Evolutionary conservation across 1,140 invertebrate genomes (phyloP).

Genomic region (Octopus bimaculoides): DNA sequence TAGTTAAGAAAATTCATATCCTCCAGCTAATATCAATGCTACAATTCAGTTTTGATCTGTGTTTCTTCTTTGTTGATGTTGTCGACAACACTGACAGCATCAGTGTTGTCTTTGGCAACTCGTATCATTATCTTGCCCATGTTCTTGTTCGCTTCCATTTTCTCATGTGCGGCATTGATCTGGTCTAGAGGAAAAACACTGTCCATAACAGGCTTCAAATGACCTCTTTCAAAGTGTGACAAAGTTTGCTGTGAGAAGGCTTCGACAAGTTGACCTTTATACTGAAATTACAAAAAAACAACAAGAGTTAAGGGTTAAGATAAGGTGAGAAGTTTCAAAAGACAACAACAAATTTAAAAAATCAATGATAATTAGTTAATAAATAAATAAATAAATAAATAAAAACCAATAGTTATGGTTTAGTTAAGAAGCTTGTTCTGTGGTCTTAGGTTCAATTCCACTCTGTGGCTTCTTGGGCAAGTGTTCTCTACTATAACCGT

Average conservation of each 20-base stretch:
- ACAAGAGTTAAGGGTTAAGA: not conserved
- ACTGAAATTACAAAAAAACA: conserved; percentile 41
- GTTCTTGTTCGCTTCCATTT: conserved; percentile 52
- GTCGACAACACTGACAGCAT: not conserved
- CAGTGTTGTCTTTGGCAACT: conserved; percentile 26
- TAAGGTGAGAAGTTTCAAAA: not conserved
- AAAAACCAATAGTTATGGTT: too few relatives aligned
- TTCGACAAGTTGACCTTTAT: conserved; percentile 42
- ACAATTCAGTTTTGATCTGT: too few relatives aligned
- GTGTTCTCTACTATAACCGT: too few relatives aligned
- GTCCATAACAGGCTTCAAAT: conserved; percentile 46
- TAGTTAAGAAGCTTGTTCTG: too few relatives aligned
- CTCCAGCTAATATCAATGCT: too few relatives aligned
- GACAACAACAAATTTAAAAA: not conserved
- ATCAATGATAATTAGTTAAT: too few relatives aligned
- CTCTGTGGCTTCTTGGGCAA: too few relatives aligned
- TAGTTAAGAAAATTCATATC: too few relatives aligned
- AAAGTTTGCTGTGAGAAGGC: conserved; percentile 34
- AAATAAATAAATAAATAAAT: too few relatives aligned
- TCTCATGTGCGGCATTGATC: conserved; percentile 42
- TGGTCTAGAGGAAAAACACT: conserved; percentile 41
- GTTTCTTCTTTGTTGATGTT: too few relatives aligned
- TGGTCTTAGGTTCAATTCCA: too few relatives aligned
- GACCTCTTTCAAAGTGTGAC: conserved; percentile 38
- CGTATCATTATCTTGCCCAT: conserved; percentile 50